Conservation (phyloP, 1,140 invertebrate genomes). For the Mycetomoellerius zeteki region DNA sequence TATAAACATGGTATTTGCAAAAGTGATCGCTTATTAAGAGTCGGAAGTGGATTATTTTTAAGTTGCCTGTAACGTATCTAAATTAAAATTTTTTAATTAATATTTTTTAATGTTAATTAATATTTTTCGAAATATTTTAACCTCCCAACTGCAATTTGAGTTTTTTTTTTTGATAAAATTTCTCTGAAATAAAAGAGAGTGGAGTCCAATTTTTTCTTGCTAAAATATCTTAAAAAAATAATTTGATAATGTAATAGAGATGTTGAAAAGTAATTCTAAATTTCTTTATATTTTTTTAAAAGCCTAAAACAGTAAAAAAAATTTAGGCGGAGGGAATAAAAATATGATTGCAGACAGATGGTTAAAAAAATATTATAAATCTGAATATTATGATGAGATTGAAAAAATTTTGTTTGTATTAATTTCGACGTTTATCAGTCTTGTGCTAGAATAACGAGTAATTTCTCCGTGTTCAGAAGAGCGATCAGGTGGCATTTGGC, state of each 20-base stretch:
- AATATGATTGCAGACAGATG: too few species aligned
- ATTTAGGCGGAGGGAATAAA: too few species aligned
- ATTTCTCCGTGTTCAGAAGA: slow-evolving; percentile 68
- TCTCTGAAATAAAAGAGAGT: too few species aligned
- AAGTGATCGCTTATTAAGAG: slow-evolving; percentile 9
- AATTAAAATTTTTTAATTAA: not conserved
- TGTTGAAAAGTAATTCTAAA: too few species aligned
- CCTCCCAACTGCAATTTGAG: too few species aligned
- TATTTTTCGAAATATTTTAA: not conserved
- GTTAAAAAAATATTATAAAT: not conserved
- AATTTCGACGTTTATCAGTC: slow-evolving; percentile 13
- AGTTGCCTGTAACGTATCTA: not conserved
- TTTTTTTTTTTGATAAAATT: too few species aligned
- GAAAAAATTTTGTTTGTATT: not conserved
- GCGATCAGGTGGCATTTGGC: slow-evolving; percentile 76
- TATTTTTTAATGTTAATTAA: too few species aligned
- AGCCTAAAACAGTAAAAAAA: too few species aligned
- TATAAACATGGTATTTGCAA: slow-evolving; percentile 17
- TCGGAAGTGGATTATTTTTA: not conserved
- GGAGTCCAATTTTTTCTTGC: too few species aligned
- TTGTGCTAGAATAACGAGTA: slow-evolving; percentile 44
- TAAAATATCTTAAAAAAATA: too few species aligned
- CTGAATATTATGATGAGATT: not conserved
- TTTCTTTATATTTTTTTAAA: too few species aligned
- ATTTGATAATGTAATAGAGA: too few species aligned